Base-by-base conservation (phyloP, 2,888 invertebrate species). In the Hipparchia sbordonii region DNA sequence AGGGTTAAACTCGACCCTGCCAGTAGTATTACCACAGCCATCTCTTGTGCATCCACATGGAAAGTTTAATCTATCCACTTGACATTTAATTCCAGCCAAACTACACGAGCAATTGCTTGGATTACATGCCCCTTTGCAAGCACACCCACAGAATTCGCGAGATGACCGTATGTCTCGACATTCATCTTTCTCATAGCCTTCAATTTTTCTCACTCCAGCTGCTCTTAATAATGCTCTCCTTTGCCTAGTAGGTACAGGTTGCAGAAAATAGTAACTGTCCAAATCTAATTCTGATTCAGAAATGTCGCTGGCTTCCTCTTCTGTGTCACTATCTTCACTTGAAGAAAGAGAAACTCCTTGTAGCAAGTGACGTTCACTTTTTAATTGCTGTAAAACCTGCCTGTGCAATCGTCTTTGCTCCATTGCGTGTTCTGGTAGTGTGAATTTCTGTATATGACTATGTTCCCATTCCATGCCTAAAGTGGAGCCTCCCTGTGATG, bases 21-120 rank as follows among this genome's bases (percentile, higher is more conserved):
- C 99, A 63, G 96, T 95, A 0, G 96, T 96, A 87, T 99, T 99
- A 75, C 96, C 97, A 89, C 99, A 99, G 66, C 98, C 98, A 82
- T 98, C 98, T 80, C 98, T 96, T 2, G 97, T 97, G 89, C 99
- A 99, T 10, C 99, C 98, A 88, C 99, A 99, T 0, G 99, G 99
- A 86, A 99, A 99, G 85, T 98, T 98, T 75, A 98, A 95, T 75
- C 99, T 95, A 90, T 99, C 99, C 71, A 99, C 99, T 95, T 99
- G 99, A 88, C 99, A 99, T 94, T 99, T 98, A 79, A 99, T 99
- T 76, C 98, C 98, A 62, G 97, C 97, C 85, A 97, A 96, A 87
- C 98, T 98, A 92, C 99, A 99, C 13, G 97, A 96, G 89, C 99
- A 99, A 39, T 96, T 98, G 82, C 98, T 98, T 1, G 99, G 99